Conservation (phyloP, 2,888 invertebrate genomes). For the Drosophila peninsularis region DNA sequence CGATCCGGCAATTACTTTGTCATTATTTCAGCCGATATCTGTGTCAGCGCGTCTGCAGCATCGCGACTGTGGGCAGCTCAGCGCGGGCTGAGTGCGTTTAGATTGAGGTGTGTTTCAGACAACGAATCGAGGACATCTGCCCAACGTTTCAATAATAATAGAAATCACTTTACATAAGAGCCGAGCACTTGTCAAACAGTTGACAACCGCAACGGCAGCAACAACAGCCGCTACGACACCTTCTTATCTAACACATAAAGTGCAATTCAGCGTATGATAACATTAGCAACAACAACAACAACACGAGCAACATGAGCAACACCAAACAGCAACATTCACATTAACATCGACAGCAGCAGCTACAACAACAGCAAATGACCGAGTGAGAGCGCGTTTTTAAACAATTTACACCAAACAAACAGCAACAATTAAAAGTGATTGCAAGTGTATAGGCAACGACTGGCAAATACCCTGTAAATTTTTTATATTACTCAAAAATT, state of each 20-base stretch:
- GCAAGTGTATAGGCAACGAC: neutral
- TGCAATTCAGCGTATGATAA: constrained; percentile 79
- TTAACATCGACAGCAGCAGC: constrained; percentile 44
- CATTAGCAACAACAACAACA: constrained; percentile 51
- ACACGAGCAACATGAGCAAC: constrained; percentile 18
- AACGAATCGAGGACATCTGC: constrained; percentile 25
- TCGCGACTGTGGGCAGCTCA: constrained; percentile 36
- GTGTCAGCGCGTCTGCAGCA: constrained; percentile 48
- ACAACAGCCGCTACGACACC: constrained; percentile 33
- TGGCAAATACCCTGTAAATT: constrained; percentile 24
- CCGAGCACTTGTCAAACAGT: constrained; percentile 57
- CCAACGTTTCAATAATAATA: constrained; percentile 4
- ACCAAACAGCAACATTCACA: constrained; percentile 35
- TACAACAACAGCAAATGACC: constrained; percentile 35
- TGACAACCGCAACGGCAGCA: constrained; percentile 18
- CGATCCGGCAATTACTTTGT: constrained; percentile 38
- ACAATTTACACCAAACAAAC: constrained; percentile 66
- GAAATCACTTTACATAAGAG: constrained; percentile 59
- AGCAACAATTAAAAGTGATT: constrained; percentile 40
- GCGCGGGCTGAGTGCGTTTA: constrained; percentile 51
- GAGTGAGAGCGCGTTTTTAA: constrained; percentile 62
- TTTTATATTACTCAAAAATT: neutral
- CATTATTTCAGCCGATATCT: constrained; percentile 44
- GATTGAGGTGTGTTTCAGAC: constrained; percentile 43
- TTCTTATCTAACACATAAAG: constrained; percentile 74